phyloP scores from a whole-genome alignment of 2,888 invertebrate species.

The Meloe dianella region DNA sequence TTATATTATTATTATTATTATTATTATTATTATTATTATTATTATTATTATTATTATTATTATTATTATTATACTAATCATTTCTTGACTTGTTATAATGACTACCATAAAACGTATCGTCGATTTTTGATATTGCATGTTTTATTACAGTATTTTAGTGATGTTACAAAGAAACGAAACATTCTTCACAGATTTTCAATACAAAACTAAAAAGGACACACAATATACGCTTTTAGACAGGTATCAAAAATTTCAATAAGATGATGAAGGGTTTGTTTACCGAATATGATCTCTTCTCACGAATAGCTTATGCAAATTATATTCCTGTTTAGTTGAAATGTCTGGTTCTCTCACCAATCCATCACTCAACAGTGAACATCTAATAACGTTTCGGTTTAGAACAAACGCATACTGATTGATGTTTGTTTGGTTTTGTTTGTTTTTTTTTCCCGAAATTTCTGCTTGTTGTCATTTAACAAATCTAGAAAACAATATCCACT shows the following conservation, averaged over 20 bases:
- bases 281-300: neutral
- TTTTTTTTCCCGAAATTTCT: neutral
- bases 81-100: neutral
- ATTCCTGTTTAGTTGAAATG: neutral
- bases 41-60: too few species aligned
- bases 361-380: neutral
- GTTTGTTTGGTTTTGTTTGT: neutral
- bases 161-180: neutral
- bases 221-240: neutral
- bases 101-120: neutral
- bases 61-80: neutral
- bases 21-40: neutral
- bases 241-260: neutral
- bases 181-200: neutral
- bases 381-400: slow-evolving; percentile 4
- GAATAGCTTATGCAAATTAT: neutral
- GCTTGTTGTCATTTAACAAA: neutral
- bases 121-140: neutral
- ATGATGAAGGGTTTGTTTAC: slow-evolving; percentile 4
- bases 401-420: neutral
- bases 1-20: neutral
- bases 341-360: neutral
- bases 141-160: neutral
- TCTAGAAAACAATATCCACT: neutral
- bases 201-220: neutral